Base-by-base conservation (phyloP, 2,797 vertebrate species). In the Sebastes dallii region DNA sequence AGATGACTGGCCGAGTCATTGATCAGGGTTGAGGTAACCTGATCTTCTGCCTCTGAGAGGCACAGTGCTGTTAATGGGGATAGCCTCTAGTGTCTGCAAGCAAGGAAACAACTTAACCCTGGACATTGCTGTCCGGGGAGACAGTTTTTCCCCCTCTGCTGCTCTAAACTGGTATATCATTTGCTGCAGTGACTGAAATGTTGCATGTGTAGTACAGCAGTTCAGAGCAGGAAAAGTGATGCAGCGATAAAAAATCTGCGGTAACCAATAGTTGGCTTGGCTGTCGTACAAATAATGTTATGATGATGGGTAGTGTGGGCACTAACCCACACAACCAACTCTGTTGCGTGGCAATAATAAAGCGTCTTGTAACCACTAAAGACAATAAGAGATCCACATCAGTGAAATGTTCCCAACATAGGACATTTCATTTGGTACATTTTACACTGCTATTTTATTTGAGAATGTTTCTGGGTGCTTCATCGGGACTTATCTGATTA, bases 21-120 rank as follows among this genome's bases (percentile, higher is more conserved):
- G 92, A 94, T 92, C 82, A 50, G 69, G 67, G 32, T 13, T 60
- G 39, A 39, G 68, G 84, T 67, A 87, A 87, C 60, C 30, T n/a
- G 86, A 91, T 85, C 83, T 29, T 64, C 52, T 36, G 60, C 67
- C 58, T 76, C 61, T 59, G 56, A 78, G 64, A 77, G 62, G 52
- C 61, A 77, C 22, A 65, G 60, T 36, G 71, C 66, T 67, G 46
- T 68, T 85, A 86, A 83, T 82, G 77, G 76, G 79, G 78, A 85
- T 54, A 76, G 39, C 55, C 73, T 77, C 34, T 46, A 25, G n/a
- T 62, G 55, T 79, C 66, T 30, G 58, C 42, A 56, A 65, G 36
- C 30, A 66, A 5, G 2, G 66, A 59, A 73, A 78, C 18, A 20
- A 71, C 42, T 66, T 24, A 73, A 60, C 10, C 29, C 16, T 36